phyloP scores from a whole-genome alignment of 2,113 vertebrate genomes.

The Otus sunia region DNA sequence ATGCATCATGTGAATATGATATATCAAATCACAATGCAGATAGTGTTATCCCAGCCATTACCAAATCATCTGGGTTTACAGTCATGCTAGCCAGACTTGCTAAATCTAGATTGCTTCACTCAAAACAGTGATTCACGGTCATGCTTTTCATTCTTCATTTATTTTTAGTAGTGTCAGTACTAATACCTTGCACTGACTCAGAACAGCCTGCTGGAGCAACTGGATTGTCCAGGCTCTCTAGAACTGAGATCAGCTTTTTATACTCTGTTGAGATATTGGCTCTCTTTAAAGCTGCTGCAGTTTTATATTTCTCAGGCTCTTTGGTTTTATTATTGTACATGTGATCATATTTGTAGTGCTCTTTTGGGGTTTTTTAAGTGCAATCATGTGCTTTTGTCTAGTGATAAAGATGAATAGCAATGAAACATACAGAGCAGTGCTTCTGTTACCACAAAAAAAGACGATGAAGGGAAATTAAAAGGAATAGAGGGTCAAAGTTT shows the following conservation, averaged over 20 bases:
- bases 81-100: neutral
- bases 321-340: neutral
- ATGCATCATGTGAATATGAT: neutral
- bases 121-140: slow-evolving; percentile 38
- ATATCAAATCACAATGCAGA: neutral
- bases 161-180: slow-evolving; percentile 18
- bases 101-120: slow-evolving; percentile 5
- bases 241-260: neutral
- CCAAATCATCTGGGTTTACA: neutral
- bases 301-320: neutral
- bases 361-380: neutral
- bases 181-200: slow-evolving; percentile 4
- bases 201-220: neutral
- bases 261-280: neutral
- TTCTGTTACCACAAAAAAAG: neutral
- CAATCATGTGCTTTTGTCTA: neutral
- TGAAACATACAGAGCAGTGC: neutral
- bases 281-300: neutral
- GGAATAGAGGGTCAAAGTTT: neutral
- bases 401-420: neutral
- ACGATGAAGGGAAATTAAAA: neutral
- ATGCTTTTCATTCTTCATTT: neutral
- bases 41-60: neutral
- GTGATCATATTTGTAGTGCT: neutral
- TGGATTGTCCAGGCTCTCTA: neutral